phyloP scores from a whole-genome alignment of 2,888 invertebrate species.

The Laspeyria flexula region DNA sequence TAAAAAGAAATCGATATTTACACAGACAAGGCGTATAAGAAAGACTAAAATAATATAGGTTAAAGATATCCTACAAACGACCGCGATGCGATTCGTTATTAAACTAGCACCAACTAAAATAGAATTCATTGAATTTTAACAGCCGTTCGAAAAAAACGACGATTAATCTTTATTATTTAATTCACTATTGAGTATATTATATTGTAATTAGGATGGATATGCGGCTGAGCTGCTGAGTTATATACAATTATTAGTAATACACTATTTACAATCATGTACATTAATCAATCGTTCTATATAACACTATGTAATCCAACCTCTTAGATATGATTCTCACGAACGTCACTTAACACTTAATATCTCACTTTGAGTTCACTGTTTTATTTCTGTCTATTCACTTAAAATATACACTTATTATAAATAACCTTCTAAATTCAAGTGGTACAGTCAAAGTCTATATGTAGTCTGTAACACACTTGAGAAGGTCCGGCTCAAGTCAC shows the following conservation, averaged over 20 bases:
- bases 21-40: too few species aligned
- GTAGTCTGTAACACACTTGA: constrained; percentile 78
- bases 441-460: constrained; percentile 57
- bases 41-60: too few species aligned
- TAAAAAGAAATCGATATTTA: too few species aligned
- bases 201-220: constrained; percentile 79
- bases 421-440: constrained; percentile 51
- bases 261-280: constrained; percentile 74
- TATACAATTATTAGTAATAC: constrained; percentile 50
- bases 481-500: constrained; percentile 85
- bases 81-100: not conserved
- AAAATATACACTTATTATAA: constrained; percentile 26
- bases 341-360: constrained; percentile 23
- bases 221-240: constrained; percentile 72
- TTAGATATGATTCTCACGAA: constrained; percentile 54
- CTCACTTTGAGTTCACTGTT: constrained; percentile 34
- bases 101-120: not conserved
- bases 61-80: too few species aligned
- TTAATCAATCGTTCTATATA: constrained; percentile 48
- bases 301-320: constrained; percentile 37
- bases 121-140: constrained; percentile 30
- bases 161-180: constrained; percentile 47
- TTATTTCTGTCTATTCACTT: constrained; percentile 18
- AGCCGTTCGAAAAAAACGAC: constrained; percentile 42
- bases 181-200: constrained; percentile 59